Base-by-base conservation (phyloP, 2,888 invertebrate genomes). In the Drosophila kanekoi region DNA sequence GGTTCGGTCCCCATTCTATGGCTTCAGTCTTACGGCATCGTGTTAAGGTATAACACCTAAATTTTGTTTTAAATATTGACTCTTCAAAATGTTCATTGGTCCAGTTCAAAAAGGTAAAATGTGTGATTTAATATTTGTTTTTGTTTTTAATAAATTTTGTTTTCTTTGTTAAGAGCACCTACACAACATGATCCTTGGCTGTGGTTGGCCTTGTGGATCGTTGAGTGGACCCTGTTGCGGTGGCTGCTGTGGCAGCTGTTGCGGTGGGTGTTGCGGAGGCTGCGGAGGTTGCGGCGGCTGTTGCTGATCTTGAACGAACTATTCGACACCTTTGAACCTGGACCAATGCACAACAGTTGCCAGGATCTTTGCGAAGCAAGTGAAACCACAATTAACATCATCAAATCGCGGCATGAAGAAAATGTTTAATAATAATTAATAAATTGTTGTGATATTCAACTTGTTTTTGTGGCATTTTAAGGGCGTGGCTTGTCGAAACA, bases 61-160 rank as follows among this genome's bases (percentile, higher is more conserved):
- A 6, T 37, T 13, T 28, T 8, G 0, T 28, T 28, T 28, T 8
- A 6, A 1, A 2, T 6, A 28, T 28, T 8, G 40, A 28, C 1
- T 11, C 35, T 40, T 40, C 2, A 40, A 40, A 40, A 52, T 52
- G 40, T 52, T 52, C 28, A 52, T 52, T 40, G 49, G 49, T 13
- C 49, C 49, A 14, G 49, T 51, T 51, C 49, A 51, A 38, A 51
- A 51, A 51, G 49, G 49, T 51, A 38, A 28, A 28, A 8, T 8
- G 23, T 28, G 23, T 28, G 23, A 8, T 28, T 28, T 8, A 28
- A 28, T 28, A 28, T 8, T 28, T 28, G 28, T 28, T 28, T 28
- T 8, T 2, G 28, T 28, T 8, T 28, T 28, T 8, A 28, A 28
- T 28, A 8, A 8, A 8, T 6, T 8, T 28, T 8, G 0, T 18